Conservation (phyloP, 2,888 invertebrate genomes). For the Onchidella celtica region DNA sequence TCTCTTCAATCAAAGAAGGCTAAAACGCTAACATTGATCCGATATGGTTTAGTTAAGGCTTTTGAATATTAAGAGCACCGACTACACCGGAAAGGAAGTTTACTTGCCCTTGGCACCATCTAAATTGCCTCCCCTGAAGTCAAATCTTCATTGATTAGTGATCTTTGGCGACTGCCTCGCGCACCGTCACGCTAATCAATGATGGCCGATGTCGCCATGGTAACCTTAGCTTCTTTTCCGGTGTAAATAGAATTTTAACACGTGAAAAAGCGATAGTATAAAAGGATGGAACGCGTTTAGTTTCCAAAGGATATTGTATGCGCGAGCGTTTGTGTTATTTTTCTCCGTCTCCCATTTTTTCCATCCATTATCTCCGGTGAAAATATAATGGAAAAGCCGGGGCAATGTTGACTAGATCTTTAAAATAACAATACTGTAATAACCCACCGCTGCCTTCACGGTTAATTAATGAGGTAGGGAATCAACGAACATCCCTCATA, state of each 20-base stretch:
- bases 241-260: slow-evolving; percentile 41
- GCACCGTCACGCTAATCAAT: slow-evolving; percentile 25
- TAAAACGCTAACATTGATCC: too few relatives aligned
- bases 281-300: slow-evolving; percentile 9
- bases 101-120: not conserved
- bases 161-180: not conserved
- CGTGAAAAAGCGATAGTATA: slow-evolving; percentile 10
- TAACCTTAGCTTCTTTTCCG: slow-evolving; percentile 35
- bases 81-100: not conserved
- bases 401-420: slow-evolving; percentile 23
- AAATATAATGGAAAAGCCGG: slow-evolving; percentile 23
- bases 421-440: slow-evolving; percentile 22
- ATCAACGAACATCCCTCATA: slow-evolving; percentile 5
- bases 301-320: slow-evolving; percentile 5
- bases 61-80: too few relatives aligned
- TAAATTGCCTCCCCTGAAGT: slow-evolving; percentile 11
- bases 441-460: too few relatives aligned
- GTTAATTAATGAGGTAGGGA: slow-evolving; percentile 18
- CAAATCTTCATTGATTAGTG: slow-evolving; percentile 17
- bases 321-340: slow-evolving; percentile 24
- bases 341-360: not conserved
- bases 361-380: slow-evolving; percentile 19
- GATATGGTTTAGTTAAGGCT: too few relatives aligned
- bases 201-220: slow-evolving; percentile 34
- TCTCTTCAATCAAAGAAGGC: too few relatives aligned